These are phyloP conservation scores for Stenoptilia bipunctidactyla DNA, from an alignment of 2,888 invertebrate genomes.

Conservation along the genomic window DNA sequence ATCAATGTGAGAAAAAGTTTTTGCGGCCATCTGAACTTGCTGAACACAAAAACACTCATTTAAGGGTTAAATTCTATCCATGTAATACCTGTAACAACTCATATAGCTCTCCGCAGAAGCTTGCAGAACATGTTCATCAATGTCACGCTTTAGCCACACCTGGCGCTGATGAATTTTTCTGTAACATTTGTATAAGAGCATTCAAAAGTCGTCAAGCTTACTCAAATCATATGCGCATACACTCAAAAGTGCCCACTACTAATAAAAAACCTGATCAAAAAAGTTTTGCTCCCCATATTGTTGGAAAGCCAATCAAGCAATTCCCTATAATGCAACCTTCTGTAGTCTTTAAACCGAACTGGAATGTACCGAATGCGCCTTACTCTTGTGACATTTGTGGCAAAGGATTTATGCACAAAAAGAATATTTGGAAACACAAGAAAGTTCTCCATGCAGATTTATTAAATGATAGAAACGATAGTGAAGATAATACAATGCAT, in stretches of 20 bases:
- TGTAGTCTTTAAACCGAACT: slow-evolving; percentile 45
- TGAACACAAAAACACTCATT: slow-evolving; percentile 76
- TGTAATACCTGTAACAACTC: slow-evolving; percentile 71
- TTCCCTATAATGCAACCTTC: slow-evolving; percentile 42
- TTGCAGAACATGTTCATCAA: slow-evolving; percentile 68
- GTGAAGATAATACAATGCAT: slow-evolving; percentile 64
- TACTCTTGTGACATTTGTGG: slow-evolving; percentile 76
- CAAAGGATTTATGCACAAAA: slow-evolving; percentile 70
- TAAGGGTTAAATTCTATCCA: slow-evolving; percentile 75
- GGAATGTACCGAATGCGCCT: slow-evolving; percentile 58
- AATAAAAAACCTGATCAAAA: slow-evolving; percentile 53
- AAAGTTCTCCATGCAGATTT: slow-evolving; percentile 64
- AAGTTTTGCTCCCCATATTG: slow-evolving; percentile 52
- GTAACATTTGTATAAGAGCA: slow-evolving; percentile 70
- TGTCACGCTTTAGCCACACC: slow-evolving; percentile 33
- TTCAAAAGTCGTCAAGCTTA: slow-evolving; percentile 71
- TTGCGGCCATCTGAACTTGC: slow-evolving; percentile 71
- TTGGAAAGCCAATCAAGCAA: slow-evolving; percentile 54
- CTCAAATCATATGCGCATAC: slow-evolving; percentile 68
- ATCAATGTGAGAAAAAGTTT: slow-evolving; percentile 75
- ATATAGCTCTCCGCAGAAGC: slow-evolving; percentile 74
- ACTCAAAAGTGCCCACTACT: slow-evolving; percentile 62
- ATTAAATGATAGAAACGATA: slow-evolving; percentile 52
- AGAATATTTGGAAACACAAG: slow-evolving; percentile 69
- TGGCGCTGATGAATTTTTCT: slow-evolving; percentile 54